These are phyloP conservation scores for Diacarnus erythraeanus DNA, from an alignment of 37 sponge, comb jelly and placozoan genomes.

Conservation along the genomic window DNA sequence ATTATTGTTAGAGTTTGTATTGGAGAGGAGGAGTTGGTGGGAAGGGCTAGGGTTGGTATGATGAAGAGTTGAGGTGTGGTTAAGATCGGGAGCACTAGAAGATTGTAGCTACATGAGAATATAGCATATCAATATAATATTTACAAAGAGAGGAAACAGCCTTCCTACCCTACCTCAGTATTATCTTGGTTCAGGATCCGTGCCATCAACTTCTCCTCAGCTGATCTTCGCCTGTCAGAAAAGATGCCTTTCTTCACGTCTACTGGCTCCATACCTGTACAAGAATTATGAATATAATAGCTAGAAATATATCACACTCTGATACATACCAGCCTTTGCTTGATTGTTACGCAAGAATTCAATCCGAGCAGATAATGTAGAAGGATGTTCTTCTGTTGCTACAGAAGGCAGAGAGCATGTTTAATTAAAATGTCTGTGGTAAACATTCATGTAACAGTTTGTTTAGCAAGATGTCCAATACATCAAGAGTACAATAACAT, in stretches of 20 bases:
- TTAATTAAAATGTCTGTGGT: no score
- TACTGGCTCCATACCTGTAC: not conserved
- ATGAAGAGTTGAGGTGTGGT: not conserved
- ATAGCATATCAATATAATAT: no score
- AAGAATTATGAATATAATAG: not conserved
- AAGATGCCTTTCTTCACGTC: not conserved
- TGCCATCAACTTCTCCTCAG: slow-evolving; percentile 4
- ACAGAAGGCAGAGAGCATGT: no score
- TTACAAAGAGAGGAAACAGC: no score
- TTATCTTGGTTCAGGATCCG: not conserved
- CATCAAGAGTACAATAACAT: no score
- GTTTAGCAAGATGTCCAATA: no score
- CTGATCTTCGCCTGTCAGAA: not conserved
- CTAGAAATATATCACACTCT: not conserved
- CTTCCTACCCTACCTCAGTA: not conserved
- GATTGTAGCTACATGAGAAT: no score
- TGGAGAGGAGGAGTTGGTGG: slow-evolving; percentile 1
- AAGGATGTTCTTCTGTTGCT: not conserved
- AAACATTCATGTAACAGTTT: no score
- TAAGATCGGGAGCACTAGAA: no score
- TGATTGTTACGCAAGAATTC: not conserved
- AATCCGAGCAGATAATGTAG: not conserved
- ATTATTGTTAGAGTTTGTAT: slow-evolving; percentile 8
- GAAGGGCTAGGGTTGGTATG: not conserved
- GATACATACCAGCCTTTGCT: not conserved